Percentiles rank a stretch among this genome's conserved stretches.
Conservation (phyloP, 1,140 invertebrate genomes). For the Drosophila miranda region DNA sequence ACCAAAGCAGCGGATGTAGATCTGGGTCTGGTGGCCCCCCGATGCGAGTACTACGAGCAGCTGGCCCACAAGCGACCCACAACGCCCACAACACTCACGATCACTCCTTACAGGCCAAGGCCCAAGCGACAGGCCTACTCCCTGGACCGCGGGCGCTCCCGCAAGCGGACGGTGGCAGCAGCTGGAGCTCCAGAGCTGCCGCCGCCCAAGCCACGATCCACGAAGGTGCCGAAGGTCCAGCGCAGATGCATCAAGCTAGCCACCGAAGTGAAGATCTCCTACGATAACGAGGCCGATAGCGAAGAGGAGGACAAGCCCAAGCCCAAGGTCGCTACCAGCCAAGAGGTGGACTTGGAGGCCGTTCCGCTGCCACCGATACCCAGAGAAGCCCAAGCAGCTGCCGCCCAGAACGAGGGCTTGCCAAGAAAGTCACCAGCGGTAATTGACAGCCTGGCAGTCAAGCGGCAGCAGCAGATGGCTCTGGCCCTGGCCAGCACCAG, state of each 20-base stretch:
- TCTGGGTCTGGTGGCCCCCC: conserved; percentile 70
- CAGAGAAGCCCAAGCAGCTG: conserved; percentile 39
- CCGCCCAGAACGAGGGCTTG: conserved; percentile 23
- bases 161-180: conserved; percentile 36
- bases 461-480: conserved; percentile 71
- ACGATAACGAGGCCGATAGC: conserved; percentile 66
- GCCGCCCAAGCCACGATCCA: conserved; percentile 59
- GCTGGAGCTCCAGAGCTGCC: conserved; percentile 57
- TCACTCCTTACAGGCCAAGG: conserved; percentile 34
- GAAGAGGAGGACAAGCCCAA: conserved; percentile 53
- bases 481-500: conserved; percentile 49
- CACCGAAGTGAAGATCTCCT: conserved; percentile 74
- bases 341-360: conserved; percentile 62
- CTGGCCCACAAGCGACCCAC: conserved; percentile 44
- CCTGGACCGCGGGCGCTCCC: conserved; percentile 54
- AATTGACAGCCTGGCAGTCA: conserved; percentile 72
- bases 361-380: conserved; percentile 57
- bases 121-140: conserved; percentile 68
- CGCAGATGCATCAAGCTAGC: conserved; percentile 71
- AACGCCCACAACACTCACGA: conserved; percentile 27
- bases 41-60: conserved; percentile 72
- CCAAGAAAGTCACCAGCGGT: conserved; percentile 32
- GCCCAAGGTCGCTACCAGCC: conserved; percentile 28
- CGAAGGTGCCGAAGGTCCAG: conserved; percentile 53
- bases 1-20: conserved; percentile 74